These are phyloP conservation scores for Sarcophilus harrisii DNA, from an alignment of 2,797 vertebrate species.

Conservation along the genomic window DNA sequence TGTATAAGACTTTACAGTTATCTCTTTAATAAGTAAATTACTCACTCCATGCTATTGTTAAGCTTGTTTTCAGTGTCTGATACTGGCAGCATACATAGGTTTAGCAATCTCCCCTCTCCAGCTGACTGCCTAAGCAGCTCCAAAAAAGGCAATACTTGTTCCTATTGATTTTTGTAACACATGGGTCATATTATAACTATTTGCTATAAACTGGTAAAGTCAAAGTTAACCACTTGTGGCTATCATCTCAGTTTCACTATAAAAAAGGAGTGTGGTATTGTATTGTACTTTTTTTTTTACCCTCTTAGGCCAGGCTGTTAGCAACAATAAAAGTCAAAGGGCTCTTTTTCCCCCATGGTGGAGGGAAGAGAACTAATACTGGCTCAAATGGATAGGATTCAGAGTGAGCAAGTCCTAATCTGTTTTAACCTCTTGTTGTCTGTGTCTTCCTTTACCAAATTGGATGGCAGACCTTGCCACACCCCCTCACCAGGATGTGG, in stretches of 20 bases:
- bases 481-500: slow-evolving; percentile 46
- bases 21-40: slow-evolving; percentile 77
- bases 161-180: slow-evolving; percentile 59
- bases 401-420: neutral
- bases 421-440: slow-evolving; percentile 45
- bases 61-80: slow-evolving; percentile 66
- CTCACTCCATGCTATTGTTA: slow-evolving; percentile 54
- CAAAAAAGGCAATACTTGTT: slow-evolving; percentile 51
- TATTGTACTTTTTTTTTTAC: neutral
- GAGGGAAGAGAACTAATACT: neutral
- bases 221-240: neutral
- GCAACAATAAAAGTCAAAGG: neutral
- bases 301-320: neutral
- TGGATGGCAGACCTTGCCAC: neutral
- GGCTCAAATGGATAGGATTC: neutral
- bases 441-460: slow-evolving; percentile 25
- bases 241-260: slow-evolving; percentile 42
- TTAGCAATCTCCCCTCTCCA: slow-evolving; percentile 55
- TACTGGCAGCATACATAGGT: slow-evolving; percentile 59
- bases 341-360: neutral
- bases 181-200: slow-evolving; percentile 42
- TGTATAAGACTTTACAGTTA: slow-evolving; percentile 76
- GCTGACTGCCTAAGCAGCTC: slow-evolving; percentile 62
- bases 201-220: slow-evolving; percentile 44
- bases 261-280: slow-evolving; percentile 22